Base-by-base conservation (phyloP, 2,113 vertebrate species). In the Vulpes lagopus region DNA sequence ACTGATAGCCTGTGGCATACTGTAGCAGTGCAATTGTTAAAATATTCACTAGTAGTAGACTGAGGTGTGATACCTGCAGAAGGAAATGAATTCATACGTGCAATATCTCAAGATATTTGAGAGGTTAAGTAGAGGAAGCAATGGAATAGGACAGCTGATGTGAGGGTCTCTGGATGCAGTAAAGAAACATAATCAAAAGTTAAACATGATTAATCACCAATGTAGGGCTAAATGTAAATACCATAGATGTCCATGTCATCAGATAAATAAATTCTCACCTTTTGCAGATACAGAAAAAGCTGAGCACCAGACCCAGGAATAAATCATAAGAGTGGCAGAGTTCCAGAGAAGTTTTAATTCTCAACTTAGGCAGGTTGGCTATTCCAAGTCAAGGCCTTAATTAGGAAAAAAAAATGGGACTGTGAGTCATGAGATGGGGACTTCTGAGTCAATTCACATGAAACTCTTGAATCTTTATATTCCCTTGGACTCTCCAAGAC, bases 321-420 rank as follows among this genome's bases (percentile, higher is more conserved):
- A 84, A 79, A 87, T 60, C 35, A 16, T 62, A 67, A 65, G 32
- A 53, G 65, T 5, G 11, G 30, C 20, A 73, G 20, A 59, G 17
- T 91, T 92, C 51, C 53, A 92, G 23, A 82, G 59, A 88, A 69
- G 17, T 23, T 89, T 82, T 76, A 82, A 89, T 69, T 97, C 62
- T 92, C 62, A 94, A 35, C 20, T 59, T 80, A 49, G 27, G 25
- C 60, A 90, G 23, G 15, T 71, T 91, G 55, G 49, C 69, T 86
- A 27, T 82, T 32, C 23, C 27, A 69, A 83, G 5, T 15, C 12
- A n/a, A 25, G 43, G 16, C 3, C 49, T 87, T 60, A 69, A 51
- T 1, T 89, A 6, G 23, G 11, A 19, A 30, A 16, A 76, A 78
- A 53, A 85, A 57, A 17, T 30, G 60, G 53, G 11, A 57, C 74